Evolutionary conservation across 2,797 vertebrate species (phyloP).

Genomic region (Channallabes apus): DNA sequence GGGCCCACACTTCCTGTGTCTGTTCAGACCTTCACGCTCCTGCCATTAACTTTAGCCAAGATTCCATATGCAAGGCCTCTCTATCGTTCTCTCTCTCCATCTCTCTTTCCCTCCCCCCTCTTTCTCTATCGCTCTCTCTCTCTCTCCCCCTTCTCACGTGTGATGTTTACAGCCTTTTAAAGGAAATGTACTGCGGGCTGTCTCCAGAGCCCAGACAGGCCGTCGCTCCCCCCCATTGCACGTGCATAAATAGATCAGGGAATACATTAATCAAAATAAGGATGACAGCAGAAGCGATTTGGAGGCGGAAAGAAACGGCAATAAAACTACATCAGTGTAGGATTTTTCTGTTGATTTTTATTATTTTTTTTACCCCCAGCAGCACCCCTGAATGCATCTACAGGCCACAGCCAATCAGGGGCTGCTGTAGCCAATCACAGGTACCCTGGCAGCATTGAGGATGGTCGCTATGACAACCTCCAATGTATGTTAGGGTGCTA

Average conservation of each 20-base stretch:
- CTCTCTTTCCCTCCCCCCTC: constrained; percentile 61
- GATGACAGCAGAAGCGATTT: constrained; percentile 79
- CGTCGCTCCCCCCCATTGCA: constrained; percentile 69
- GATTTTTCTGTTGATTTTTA: not conserved
- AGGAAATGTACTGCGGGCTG: constrained; percentile 74
- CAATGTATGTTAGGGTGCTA: constrained; percentile 50
- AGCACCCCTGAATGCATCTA: constrained; percentile 61
- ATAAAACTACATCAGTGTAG: constrained; percentile 81
- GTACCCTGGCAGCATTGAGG: constrained; percentile 70
- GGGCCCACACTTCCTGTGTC: constrained; percentile 68
- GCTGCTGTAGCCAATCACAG: constrained; percentile 74
- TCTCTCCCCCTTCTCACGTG: constrained; percentile 54
- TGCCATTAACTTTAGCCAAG: constrained; percentile 68
- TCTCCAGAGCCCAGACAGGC: constrained; percentile 71
- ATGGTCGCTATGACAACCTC: constrained; percentile 76
- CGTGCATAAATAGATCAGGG: constrained; percentile 81
- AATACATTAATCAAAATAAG: constrained; percentile 84
- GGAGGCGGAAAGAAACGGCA: constrained; percentile 73
- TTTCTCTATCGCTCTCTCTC: constrained; percentile 64
- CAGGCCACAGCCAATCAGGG: constrained; percentile 73
- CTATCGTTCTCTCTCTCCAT: constrained; percentile 67
- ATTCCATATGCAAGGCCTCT: constrained; percentile 60
- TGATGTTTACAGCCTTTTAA: constrained; percentile 67
- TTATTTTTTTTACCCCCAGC: constrained; percentile 48
- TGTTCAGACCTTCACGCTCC: constrained; percentile 69